These are phyloP conservation scores for Melanotaenia duboulayi DNA, from an alignment of 2,113 vertebrate species.

Conservation along the genomic window DNA sequence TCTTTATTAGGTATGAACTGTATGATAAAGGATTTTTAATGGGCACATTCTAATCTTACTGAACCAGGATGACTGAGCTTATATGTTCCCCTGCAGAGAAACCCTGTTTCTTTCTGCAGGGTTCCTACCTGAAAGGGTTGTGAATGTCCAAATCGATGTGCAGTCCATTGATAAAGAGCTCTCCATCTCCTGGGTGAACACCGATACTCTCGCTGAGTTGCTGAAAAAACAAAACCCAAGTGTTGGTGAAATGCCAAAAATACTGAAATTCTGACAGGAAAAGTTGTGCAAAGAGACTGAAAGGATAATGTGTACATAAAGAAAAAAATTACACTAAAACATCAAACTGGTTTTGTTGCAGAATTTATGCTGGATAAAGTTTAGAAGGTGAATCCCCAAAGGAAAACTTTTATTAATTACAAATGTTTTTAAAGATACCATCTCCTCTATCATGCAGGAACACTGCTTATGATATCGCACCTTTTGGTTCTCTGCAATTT, in stretches of 20 bases:
- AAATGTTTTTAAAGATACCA: constrained; percentile 42
- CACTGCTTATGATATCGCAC: constrained; percentile 79
- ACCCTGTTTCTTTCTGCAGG: constrained; percentile 22
- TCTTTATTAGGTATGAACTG: background rate
- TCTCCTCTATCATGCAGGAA: constrained; percentile 41
- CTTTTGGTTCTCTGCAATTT: constrained; percentile 98
- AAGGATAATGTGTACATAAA: background rate
- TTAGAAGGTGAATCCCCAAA: constrained; percentile 36
- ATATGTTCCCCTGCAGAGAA: constrained; percentile 19
- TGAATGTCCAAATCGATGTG: constrained; percentile 88
- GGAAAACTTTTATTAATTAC: constrained; percentile 21
- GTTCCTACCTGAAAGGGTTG: constrained; percentile 91
- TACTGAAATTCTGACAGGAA: constrained; percentile 17
- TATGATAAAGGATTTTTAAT: background rate
- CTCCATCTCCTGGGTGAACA: constrained; percentile 90
- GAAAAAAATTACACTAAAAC: constrained; percentile 32
- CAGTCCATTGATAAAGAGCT: constrained; percentile 93
- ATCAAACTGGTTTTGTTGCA: background rate
- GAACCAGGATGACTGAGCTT: constrained; percentile 21
- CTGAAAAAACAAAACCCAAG: constrained; percentile 77
- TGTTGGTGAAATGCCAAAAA: constrained; percentile 32
- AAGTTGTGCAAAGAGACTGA: background rate
- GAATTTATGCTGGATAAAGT: constrained; percentile 40
- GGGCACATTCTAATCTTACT: constrained; percentile 20
- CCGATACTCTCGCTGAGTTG: constrained; percentile 85